These are phyloP conservation scores for Danionella cerebrum DNA, from an alignment of 2,113 vertebrate species.

Conservation along the genomic window DNA sequence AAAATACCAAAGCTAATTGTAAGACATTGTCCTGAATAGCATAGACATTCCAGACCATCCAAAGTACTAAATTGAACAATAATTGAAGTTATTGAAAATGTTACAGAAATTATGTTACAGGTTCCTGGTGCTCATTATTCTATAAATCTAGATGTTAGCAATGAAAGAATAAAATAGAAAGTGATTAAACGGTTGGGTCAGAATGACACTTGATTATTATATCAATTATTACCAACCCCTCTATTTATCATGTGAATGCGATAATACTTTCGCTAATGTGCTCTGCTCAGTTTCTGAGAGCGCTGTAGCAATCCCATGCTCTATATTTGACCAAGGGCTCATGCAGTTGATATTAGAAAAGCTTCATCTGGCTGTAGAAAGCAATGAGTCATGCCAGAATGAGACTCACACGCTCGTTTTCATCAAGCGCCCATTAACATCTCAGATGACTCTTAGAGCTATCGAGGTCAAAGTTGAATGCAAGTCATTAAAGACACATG, in stretches of 20 bases:
- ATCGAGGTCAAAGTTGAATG: not conserved
- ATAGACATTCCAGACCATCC: not conserved
- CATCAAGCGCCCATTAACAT: conserved; percentile 38
- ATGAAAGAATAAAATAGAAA: not conserved
- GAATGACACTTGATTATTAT: not conserved
- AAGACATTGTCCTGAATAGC: not conserved
- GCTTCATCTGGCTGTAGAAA: conserved; percentile 29
- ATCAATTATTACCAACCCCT: conserved; percentile 3
- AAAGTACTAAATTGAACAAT: not conserved
- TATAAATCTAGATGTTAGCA: too few relatives aligned
- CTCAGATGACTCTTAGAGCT: not conserved
- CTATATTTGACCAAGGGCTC: conserved; percentile 51
- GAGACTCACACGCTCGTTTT: conserved; percentile 40
- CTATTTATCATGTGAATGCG: conserved; percentile 25
- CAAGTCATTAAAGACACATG: too few relatives aligned
- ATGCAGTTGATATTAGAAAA: conserved; percentile 44
- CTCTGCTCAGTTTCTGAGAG: conserved; percentile 18
- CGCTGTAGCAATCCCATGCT: conserved; percentile 15
- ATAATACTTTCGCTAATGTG: not conserved
- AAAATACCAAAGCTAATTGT: too few relatives aligned
- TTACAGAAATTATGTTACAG: too few relatives aligned
- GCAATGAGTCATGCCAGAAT: conserved; percentile 45
- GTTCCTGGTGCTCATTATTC: too few relatives aligned
- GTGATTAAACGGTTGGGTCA: not conserved
- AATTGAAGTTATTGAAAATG: not conserved